These are phyloP conservation scores for Rhodinocichla rosea DNA, from an alignment of 2,113 vertebrate genomes.

Conservation along the genomic window DNA sequence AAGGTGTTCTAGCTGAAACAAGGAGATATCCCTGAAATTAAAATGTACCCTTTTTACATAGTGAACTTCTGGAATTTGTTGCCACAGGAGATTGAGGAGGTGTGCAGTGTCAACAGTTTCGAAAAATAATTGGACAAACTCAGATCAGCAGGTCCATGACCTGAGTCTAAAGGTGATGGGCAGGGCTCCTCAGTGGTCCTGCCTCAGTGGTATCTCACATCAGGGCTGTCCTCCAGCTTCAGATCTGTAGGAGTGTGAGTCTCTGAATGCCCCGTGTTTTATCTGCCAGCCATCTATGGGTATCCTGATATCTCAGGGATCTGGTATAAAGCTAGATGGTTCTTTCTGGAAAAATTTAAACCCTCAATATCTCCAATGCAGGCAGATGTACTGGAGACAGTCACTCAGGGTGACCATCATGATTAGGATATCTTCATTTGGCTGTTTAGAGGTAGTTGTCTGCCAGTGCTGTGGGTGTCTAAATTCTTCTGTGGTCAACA, in stretches of 20 bases:
- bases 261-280: neutral
- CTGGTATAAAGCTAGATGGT: neutral
- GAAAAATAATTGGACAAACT: neutral
- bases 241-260: neutral
- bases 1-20: neutral
- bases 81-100: neutral
- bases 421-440: neutral
- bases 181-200: neutral
- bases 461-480: neutral
- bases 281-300: neutral
- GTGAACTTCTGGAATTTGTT: neutral
- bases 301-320: neutral
- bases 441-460: neutral
- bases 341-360: neutral
- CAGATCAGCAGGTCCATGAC: neutral
- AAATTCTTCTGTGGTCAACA: neutral
- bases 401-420: neutral
- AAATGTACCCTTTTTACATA: neutral
- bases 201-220: neutral
- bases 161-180: neutral
- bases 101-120: neutral
- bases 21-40: neutral
- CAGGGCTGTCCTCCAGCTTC: neutral
- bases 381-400: neutral
- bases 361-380: neutral